Evolutionary conservation across 30 jellyfish, hydroid and myxozoan species (phyloP).

Genomic region (Pelagia noctiluca): DNA sequence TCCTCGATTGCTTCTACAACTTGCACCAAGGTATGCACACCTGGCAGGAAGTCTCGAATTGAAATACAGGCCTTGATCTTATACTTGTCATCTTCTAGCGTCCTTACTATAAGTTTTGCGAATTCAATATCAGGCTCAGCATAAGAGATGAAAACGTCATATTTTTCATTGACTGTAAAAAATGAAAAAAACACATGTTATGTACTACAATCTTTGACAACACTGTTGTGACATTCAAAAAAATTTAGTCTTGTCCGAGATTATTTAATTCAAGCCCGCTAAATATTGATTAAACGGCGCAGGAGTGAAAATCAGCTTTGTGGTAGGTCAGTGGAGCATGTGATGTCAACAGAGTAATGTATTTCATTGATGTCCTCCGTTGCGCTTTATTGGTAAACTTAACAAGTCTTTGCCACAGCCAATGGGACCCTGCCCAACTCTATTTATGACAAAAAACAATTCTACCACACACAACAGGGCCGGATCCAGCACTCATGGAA

Average conservation of each 20-base stretch:
- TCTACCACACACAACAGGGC: too few relatives aligned
- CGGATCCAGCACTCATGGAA: too few relatives aligned
- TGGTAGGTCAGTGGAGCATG: too few relatives aligned
- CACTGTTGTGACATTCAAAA: not conserved
- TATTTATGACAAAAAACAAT: too few relatives aligned
- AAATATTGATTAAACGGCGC: not conserved
- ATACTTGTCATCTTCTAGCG: slow-evolving; percentile 47
- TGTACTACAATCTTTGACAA: not conserved
- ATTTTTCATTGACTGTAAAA: slow-evolving; percentile 62
- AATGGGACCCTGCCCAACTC: too few relatives aligned
- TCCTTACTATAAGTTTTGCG: slow-evolving; percentile 65
- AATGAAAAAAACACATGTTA: not conserved
- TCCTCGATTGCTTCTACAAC: slow-evolving; percentile 73
- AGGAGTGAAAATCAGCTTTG: not conserved
- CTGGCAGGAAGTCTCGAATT: slow-evolving; percentile 86
- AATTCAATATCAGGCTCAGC: slow-evolving; percentile 81
- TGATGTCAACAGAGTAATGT: too few relatives aligned
- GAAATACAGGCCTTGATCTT: slow-evolving; percentile 76
- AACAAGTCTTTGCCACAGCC: too few relatives aligned
- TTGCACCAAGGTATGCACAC: slow-evolving; percentile 70
- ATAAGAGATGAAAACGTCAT: slow-evolving; percentile 88
- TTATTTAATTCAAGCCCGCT: not conserved
- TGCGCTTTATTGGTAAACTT: too few relatives aligned
- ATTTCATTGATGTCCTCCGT: too few relatives aligned
- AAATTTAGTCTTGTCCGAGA: not conserved